Evolutionary conservation across 2,113 vertebrate genomes (phyloP), one percentile per base, ranked within the genome.

Genomic region (Neolamprologus sp.): DNA sequence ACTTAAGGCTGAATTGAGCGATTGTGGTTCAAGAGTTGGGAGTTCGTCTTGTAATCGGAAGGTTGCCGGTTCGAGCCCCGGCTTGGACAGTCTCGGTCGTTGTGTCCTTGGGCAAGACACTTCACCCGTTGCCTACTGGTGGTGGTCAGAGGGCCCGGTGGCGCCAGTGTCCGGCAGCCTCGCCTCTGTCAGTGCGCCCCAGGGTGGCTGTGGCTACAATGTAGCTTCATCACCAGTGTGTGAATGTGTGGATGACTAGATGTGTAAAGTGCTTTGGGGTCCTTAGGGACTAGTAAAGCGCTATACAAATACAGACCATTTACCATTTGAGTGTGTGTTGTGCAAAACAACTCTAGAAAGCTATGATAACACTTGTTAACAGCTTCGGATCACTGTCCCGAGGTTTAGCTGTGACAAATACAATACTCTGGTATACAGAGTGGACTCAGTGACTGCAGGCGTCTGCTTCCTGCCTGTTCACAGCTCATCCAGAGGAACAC

Each of bases 11-110:
- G 57, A 30, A 60, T 60, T 30, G 28, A 54, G 3, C 1, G 8
- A 51, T 51, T 0, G 17, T n/a, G 49, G 3, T 8, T 51, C 49
- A n/a, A 51, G 8, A 9, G 49, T 51, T 51, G n/a, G 49, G 8
- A 5, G 49, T 3, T n/a, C 3, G 8, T 0, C 49, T n/a, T 51
- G 49, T 51, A 51, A 51, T 51, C 0, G 0, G 17, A 51, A 51
- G 17, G 49, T 5, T n/a, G 17, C 49, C 8, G 17, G 17, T 51
- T n/a, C 1, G 49, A 51, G 2, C 49, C 49, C 49, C 3, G 0
- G 8, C 17, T 9, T 1, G 4, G 7, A 9, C 16, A 49, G 1
- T 19, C 0, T 9, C 1, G 0, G 1, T 19, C 0, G 3, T 19
- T 49, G 47, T 49, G 47, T 19, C 17, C 17, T 49, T 19, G 47